Conservation (phyloP, 2,113 vertebrate genomes). For the Oceanites oceanicus region DNA sequence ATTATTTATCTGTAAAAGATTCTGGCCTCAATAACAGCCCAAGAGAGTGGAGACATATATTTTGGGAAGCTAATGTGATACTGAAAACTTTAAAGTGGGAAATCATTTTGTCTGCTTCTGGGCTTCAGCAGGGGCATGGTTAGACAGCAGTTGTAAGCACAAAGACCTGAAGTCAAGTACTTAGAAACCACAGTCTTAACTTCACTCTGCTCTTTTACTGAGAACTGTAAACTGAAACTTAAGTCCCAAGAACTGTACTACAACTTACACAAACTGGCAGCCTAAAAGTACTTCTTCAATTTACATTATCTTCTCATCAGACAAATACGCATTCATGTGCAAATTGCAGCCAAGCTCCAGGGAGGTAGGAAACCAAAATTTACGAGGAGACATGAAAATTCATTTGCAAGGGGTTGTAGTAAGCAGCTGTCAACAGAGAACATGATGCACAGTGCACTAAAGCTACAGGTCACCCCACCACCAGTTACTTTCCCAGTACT, state of each 20-base stretch:
- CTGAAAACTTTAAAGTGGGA: neutral
- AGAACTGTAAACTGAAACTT: neutral
- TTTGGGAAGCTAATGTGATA: neutral
- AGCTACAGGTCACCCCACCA: neutral
- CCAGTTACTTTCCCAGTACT: neutral
- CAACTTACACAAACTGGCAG: neutral
- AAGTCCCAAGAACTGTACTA: neutral
- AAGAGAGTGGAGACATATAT: neutral
- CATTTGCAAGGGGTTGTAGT: neutral
- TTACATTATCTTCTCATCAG: neutral
- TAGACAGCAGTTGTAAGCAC: neutral
- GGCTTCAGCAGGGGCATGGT: neutral
- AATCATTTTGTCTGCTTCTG: neutral
- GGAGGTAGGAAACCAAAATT: neutral
- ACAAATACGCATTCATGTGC: neutral
- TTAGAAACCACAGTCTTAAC: neutral
- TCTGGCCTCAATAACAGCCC: neutral
- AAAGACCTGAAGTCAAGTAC: neutral
- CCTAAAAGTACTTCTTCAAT: neutral
- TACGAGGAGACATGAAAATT: neutral
- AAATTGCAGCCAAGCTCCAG: neutral
- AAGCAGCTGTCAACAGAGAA: neutral
- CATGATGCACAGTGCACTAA: rapidly evolving
- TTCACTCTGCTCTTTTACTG: neutral
- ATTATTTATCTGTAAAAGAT: neutral